Evolutionary conservation across 1,140 invertebrate genomes (phyloP).

Genomic region (Carcinoscorpius rotundicauda): DNA sequence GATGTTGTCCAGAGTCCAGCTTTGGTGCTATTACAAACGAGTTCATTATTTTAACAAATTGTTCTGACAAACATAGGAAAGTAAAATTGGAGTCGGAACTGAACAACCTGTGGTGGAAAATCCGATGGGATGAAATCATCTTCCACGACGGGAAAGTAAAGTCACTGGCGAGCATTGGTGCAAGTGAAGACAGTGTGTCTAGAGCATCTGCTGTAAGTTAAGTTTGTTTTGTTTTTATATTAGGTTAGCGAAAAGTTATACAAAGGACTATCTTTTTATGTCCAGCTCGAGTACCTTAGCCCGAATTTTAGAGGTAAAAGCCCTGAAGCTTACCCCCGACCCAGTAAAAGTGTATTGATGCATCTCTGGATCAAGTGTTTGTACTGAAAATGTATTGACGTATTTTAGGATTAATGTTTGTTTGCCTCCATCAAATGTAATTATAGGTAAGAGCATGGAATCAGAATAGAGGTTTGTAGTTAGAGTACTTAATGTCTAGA

Average conservation of each 20-base stretch:
- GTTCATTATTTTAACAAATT: not conserved
- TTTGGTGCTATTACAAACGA: not conserved
- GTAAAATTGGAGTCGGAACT: conserved; percentile 62
- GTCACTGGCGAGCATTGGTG: conserved; percentile 5
- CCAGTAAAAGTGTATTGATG: no score
- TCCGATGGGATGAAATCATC: conserved; percentile 52
- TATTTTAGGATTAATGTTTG: no score
- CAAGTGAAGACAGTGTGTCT: not conserved
- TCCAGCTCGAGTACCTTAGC: not conserved
- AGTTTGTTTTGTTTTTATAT: not conserved
- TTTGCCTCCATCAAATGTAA: no score
- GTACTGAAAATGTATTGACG: no score
- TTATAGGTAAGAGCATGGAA: no score
- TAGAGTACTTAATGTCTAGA: no score
- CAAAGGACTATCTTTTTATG: not conserved
- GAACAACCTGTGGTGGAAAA: conserved; percentile 70
- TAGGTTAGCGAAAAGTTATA: not conserved
- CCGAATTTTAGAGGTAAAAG: no score
- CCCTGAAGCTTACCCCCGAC: no score
- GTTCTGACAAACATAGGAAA: conserved; percentile 40
- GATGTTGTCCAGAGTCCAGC: no score
- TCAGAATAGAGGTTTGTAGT: no score
- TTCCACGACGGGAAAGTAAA: conserved; percentile 5
- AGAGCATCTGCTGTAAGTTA: not conserved
- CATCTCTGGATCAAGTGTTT: no score